These are phyloP conservation scores for Idris sp. DNA, from an alignment of 1,140 invertebrate species.

Conservation along the genomic window DNA sequence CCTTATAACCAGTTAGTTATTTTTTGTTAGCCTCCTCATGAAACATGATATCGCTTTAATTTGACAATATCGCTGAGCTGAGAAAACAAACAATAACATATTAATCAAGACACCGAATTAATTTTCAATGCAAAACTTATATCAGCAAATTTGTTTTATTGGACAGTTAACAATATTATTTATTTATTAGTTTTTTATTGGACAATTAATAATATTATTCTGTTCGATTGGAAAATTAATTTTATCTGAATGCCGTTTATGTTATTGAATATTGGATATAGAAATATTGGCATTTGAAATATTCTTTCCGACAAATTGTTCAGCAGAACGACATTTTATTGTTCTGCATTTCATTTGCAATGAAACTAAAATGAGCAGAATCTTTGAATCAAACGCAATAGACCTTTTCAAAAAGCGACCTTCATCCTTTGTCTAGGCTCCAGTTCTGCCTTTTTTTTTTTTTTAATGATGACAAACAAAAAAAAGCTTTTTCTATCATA, in stretches of 20 bases:
- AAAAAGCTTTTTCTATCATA: no score
- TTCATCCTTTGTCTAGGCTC: conserved; percentile 43
- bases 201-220: no score
- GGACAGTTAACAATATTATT: no score
- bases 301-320: conserved; percentile 21
- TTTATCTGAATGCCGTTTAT: neutral
- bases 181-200: no score
- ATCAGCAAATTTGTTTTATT: no score
- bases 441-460: no score
- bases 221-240: no score
- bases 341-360: conserved; percentile 24
- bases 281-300: conserved; percentile 21
- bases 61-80: conserved; percentile 4
- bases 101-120: no score
- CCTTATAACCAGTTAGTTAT: conserved; percentile 32
- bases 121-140: no score
- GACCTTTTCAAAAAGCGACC: conserved; percentile 26
- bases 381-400: conserved; percentile 13
- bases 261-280: neutral
- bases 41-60: conserved; percentile 7
- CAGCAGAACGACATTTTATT: conserved; percentile 29
- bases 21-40: conserved; percentile 18
- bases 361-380: conserved; percentile 27
- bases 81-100: conserved; percentile 19
- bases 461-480: no score